These are phyloP conservation scores for Melanocharis versteri DNA, from an alignment of 2,113 vertebrate genomes.

Conservation along the genomic window DNA sequence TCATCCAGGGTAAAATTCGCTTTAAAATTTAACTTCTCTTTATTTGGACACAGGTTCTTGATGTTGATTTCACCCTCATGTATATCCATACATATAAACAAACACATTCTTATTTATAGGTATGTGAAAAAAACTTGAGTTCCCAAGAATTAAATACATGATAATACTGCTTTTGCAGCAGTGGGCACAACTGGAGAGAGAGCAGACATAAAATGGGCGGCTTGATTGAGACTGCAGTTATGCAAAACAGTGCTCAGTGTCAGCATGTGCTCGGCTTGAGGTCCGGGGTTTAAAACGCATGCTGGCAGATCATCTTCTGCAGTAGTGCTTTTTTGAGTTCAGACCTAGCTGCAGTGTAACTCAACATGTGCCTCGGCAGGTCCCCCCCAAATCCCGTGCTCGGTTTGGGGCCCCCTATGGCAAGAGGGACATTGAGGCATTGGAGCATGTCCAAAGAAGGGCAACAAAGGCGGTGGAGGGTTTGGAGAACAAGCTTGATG, in stretches of 20 bases:
- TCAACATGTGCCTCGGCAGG: fast-evolving
- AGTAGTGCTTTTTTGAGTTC: background rate
- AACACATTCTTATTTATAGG: background rate
- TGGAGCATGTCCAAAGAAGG: fast-evolving
- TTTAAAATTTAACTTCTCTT: background rate
- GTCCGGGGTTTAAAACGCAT: background rate
- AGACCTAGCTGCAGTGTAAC: background rate
- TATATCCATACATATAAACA: background rate
- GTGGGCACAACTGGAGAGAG: background rate
- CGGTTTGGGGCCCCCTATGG: no score
- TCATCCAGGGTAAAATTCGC: background rate
- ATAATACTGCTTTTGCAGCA: background rate
- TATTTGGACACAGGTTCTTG: background rate
- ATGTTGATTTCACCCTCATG: background rate
- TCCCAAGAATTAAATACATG: background rate
- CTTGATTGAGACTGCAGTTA: background rate
- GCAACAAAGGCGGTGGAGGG: background rate
- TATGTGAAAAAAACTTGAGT: background rate
- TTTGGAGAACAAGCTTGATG: background rate
- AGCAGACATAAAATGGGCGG: background rate
- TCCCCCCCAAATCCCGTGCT: background rate
- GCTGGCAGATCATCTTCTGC: background rate
- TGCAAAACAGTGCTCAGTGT: background rate
- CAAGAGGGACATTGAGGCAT: background rate
- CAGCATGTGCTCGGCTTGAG: background rate